Base-by-base conservation (phyloP, 2,797 vertebrate species). In the Ataeniobius toweri region DNA sequence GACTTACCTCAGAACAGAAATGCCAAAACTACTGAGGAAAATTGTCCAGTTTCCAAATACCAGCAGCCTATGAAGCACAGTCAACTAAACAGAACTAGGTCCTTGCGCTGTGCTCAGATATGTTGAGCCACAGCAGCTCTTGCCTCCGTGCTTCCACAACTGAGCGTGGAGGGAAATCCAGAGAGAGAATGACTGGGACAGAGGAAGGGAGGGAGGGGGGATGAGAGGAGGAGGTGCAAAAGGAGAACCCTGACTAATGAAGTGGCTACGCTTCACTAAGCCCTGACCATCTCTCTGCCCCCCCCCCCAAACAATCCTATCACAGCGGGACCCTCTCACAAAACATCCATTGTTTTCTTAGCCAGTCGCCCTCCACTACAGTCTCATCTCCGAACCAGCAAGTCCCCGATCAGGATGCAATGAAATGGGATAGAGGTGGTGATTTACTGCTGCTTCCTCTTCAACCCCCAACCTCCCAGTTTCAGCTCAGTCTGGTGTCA, bases 221-320 rank as follows among this genome's bases (percentile, higher is more conserved):
- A 81, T 46, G 74, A 78, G 74, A 80, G 85, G 80, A 80, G 88
- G 91, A 90, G 89, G 90, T 77, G 87, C 87, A 85, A 81, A 77
- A 56, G 82, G 91, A 89, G 87, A 88, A 87, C 79, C 88, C 90
- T 85, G 92, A 92, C 91, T 95, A 95, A 95, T 96, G 92, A 96
- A 95, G 93, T 91, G 90, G 90, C 91, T 93, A 77, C 6, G 92
- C 91, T 93, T 85, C 80, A 7, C 88, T 93, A 88, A 93, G 80
- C 89, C 70, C 81, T 56, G 71, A 78, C 77, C 44, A 28, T 82
- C 91, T 82, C 83, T 73, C 39, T 14, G 26, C 55, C 85, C 41
- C 77, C n/a, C n/a, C 75, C 31, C 48, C 53, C 68, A 6, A 79
- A 85, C 91, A 93, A 92, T 85, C 85, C 87, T 83, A 83, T 92